A percentile compares a stretch with the other conserved stretches of the same genome.
These are phyloP conservation scores for Tupiocoris notatus DNA, from an alignment of 2,888 invertebrate species.

Conservation along the genomic window DNA sequence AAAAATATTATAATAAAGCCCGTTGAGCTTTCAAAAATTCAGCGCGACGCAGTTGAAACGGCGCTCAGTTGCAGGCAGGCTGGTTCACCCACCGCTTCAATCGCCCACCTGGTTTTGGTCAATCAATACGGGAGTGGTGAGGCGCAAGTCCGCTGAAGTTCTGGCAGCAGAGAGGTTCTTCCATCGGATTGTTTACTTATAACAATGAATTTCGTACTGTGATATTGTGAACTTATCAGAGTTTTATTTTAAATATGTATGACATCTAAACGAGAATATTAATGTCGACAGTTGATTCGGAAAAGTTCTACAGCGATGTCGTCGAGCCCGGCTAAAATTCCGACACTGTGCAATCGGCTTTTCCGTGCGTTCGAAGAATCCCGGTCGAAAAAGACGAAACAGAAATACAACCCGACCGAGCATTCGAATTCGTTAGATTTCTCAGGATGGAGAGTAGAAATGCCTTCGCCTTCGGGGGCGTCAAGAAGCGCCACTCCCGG, in stretches of 20 bases:
- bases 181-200: not conserved
- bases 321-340: slow-evolving; percentile 32
- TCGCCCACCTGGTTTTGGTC: not conserved
- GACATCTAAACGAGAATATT: not conserved
- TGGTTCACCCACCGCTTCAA: no score
- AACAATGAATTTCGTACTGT: not conserved
- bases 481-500: slow-evolving; percentile 8
- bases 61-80: no score
- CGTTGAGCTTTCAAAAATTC: not conserved
- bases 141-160: not conserved
- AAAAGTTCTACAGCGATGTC: not conserved
- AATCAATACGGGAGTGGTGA: not conserved
- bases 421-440: slow-evolving; percentile 2
- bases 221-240: not conserved
- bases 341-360: slow-evolving; percentile 23
- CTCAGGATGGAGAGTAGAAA: slow-evolving; percentile 21
- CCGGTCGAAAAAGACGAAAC: slow-evolving; percentile 14
- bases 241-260: no score
- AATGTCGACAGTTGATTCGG: not conserved
- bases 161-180: not conserved
- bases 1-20: no score
- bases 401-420: slow-evolving; percentile 7
- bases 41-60: not conserved
- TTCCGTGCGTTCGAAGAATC: slow-evolving; percentile 30
- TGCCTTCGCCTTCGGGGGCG: not conserved